Base-by-base conservation (phyloP, 1,140 invertebrate genomes). In the Drosophila eugracilis region DNA sequence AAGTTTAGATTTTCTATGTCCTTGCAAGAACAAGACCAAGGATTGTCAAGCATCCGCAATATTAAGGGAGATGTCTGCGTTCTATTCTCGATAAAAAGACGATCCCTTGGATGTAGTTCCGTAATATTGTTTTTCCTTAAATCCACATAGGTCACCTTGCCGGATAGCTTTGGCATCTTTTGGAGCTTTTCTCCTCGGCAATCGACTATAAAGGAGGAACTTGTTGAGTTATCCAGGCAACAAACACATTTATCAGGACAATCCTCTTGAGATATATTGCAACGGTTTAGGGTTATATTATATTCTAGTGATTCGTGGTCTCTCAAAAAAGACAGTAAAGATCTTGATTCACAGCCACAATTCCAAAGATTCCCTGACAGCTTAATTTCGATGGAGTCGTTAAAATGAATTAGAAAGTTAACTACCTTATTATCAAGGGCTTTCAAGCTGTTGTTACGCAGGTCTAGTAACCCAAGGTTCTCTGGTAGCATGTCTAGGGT, bases 21-120 rank as follows among this genome's bases (percentile, higher is more conserved):
- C 24, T 14, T 15, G 47, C 62, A 66, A 19, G 44, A 30, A 15
- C 62, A 66, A 7, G 59, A 24, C 62, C 58, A 66, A 3, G 36
- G 62, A 39, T 66, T 66, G 7, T 36, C 58, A 4, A 12, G 9
- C 34, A 66, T 12, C 1, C 32, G 17, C 1, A 65, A 5, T 1
- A 32, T 63, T 1, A 65, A 9, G 5, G 6, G 7, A 0, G 30
- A 12, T 5, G 0, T 2, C 4, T 34, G 21, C 0, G 19, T n/a
- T 49, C 34, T 49, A 0, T 26, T 14, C 1, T 9, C 4, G 3
- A 42, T 2, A 3, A 41, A 24, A 14, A 5, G 7, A 1, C 0
- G 15, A 0, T 26, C n/a, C 6, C 4, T 7, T 1, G 3, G 5
- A 1, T 4, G 32, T 0, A 66, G 21, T 24, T 10, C 9, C 1